Evolutionary conservation across 2,797 vertebrate genomes (phyloP).

Genomic region (Clarias laeviceps): DNA sequence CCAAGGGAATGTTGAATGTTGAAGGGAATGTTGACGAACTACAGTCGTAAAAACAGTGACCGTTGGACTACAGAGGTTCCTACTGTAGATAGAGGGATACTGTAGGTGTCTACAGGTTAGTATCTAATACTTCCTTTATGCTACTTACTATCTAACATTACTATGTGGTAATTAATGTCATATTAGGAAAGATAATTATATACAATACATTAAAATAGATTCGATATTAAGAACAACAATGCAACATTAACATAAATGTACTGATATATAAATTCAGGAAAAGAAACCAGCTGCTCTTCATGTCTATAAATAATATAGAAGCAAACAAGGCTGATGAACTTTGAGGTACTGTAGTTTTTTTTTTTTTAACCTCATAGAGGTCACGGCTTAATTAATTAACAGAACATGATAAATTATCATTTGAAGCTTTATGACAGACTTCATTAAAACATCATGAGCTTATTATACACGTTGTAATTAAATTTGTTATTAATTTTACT

Average conservation of each 20-base stretch:
- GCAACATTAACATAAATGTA: neutral
- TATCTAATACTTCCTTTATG: neutral
- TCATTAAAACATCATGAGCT: conserved; percentile 29
- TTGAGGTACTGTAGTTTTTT: neutral
- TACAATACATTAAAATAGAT: too few species aligned
- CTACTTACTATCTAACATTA: neutral
- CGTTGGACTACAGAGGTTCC: too few species aligned
- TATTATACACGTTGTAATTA: conserved; percentile 18
- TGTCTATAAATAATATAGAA: neutral
- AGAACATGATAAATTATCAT: conserved; percentile 12
- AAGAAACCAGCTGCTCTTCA: neutral
- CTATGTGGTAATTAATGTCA: neutral
- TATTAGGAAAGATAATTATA: neutral
- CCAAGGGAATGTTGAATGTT: too few species aligned
- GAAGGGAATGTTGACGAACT: too few species aligned
- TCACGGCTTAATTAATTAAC: conserved; percentile 23
- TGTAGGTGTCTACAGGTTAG: neutral
- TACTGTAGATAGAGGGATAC: too few species aligned
- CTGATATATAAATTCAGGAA: neutral
- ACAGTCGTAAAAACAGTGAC: too few species aligned
- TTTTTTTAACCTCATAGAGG: neutral
- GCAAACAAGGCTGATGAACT: conserved; percentile 1
- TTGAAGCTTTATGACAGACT: conserved; percentile 19
- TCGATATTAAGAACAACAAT: neutral
- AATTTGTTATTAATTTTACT: conserved; percentile 11